Percentiles rank a stretch among this genome's conserved stretches.
Evolutionary conservation across 53 echinoderm and acorn worm species (phyloP).

Genomic region (Holothuria leucospilota): DNA sequence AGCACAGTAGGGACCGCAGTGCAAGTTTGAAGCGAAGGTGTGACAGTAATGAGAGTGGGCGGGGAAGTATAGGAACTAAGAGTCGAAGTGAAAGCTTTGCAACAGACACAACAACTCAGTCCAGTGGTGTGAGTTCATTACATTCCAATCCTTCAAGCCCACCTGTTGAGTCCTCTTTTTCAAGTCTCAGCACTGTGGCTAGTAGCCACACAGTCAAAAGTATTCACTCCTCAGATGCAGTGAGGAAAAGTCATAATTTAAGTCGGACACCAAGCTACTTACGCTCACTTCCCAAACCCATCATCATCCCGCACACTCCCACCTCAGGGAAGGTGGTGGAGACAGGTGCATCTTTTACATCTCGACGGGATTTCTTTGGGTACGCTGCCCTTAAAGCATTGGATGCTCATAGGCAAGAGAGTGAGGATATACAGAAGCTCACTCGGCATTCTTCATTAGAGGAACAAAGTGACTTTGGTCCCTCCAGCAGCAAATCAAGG

Average conservation of each 20-base stretch:
- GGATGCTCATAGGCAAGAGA: conserved; percentile 62
- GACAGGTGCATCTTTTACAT: conserved; percentile 88
- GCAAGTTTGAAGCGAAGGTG: conserved; percentile 83
- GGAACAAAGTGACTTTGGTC: not conserved
- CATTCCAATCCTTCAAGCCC: conserved; percentile 96
- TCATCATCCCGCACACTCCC: conserved; percentile 75
- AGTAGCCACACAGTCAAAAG: conserved; percentile 91
- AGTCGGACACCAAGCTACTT: conserved; percentile 94
- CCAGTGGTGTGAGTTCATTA: conserved; percentile 94
- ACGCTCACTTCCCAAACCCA: conserved; percentile 80
- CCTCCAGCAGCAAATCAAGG: conserved; percentile 20
- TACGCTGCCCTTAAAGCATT: conserved; percentile 89
- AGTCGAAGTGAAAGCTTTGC: conserved; percentile 98
- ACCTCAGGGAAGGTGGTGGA: conserved; percentile 83
- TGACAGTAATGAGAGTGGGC: conserved; percentile 96
- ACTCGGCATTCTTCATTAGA: conserved; percentile 26
- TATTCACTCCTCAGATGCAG: conserved; percentile 88
- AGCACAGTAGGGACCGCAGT: conserved; percentile 69
- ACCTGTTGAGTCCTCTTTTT: conserved; percentile 79
- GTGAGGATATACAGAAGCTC: conserved; percentile 15
- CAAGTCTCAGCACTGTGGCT: conserved; percentile 89
- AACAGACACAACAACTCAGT: conserved; percentile 89
- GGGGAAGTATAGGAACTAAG: conserved; percentile 93
- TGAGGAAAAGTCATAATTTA: conserved; percentile 86
- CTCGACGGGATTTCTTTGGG: conserved; percentile 84